Percentiles rank a stretch among this genome's conserved stretches.
These are phyloP conservation scores for Gobio gobio DNA, from an alignment of 2,113 vertebrate species.

Conservation along the genomic window DNA sequence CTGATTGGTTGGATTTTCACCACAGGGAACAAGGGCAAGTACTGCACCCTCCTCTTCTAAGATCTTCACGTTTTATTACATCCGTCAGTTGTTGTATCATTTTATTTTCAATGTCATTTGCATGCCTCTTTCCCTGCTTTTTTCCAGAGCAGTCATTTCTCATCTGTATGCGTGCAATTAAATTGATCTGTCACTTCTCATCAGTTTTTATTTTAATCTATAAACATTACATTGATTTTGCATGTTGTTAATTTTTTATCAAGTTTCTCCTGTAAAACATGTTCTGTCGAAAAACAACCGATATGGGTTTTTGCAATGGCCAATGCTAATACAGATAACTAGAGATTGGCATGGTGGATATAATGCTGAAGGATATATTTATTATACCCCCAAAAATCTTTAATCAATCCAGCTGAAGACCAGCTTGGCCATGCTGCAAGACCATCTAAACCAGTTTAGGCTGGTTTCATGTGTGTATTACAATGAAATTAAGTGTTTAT, in stretches of 20 bases:
- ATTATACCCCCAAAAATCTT: too few relatives aligned
- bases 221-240: not conserved
- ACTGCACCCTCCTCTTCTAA: conserved; percentile 34
- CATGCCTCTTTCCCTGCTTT: not conserved
- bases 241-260: not conserved
- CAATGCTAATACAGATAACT: not conserved
- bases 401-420: not conserved
- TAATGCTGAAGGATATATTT: not conserved
- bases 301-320: not conserved
- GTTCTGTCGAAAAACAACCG: not conserved
- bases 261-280: not conserved
- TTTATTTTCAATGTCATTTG: conserved; percentile 29
- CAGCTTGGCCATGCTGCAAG: not conserved
- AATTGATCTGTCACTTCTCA: not conserved
- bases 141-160: not conserved
- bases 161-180: not conserved
- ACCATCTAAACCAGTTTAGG: not conserved
- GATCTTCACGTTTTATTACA: not conserved
- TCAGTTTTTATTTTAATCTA: not conserved
- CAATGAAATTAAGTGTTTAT: not conserved
- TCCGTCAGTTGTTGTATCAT: not conserved
- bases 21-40: conserved; percentile 58
- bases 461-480: not conserved
- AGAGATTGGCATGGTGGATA: not conserved
- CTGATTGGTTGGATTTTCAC: conserved; percentile 55